phyloP scores from a whole-genome alignment of 2,113 vertebrate species.

The Otis tarda region DNA sequence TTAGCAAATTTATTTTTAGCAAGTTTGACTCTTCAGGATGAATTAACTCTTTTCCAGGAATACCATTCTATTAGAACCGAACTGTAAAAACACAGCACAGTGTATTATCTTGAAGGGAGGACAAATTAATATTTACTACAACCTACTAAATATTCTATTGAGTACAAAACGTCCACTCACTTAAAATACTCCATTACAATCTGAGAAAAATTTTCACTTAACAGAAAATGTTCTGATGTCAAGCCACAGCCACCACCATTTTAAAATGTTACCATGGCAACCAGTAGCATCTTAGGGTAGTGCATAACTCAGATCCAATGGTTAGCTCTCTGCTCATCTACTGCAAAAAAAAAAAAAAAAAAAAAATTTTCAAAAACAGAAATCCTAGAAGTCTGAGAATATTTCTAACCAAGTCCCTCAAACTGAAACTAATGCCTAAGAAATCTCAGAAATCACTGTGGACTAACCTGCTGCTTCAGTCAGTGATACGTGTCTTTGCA shows the following conservation, averaged over 20 bases:
- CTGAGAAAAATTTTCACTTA: constrained; percentile 6
- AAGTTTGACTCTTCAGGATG: constrained; percentile 8
- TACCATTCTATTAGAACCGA: background rate
- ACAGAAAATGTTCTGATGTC: constrained; percentile 1
- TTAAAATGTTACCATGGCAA: constrained; percentile 57
- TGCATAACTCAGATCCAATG: background rate
- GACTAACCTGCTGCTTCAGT: background rate
- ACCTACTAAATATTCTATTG: constrained; percentile 48
- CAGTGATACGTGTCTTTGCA: background rate
- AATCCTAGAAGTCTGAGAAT: background rate
- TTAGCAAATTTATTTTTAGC: background rate
- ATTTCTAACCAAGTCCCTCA: background rate
- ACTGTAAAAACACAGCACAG: background rate
- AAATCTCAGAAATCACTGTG: background rate
- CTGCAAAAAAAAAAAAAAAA: background rate
- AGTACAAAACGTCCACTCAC: constrained; percentile 17
- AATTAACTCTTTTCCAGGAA: background rate
- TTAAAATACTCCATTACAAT: constrained; percentile 28
- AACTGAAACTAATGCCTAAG: background rate
- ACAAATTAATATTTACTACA: constrained; percentile 53
- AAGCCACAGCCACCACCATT: constrained; percentile 35
- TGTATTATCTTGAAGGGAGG: constrained; percentile 28
- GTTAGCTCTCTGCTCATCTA: background rate
- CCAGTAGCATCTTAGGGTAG: background rate
- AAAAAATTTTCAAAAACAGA: background rate